Evolutionary conservation across 2,113 vertebrate species (phyloP).

Genomic region (Python bivittatus): DNA sequence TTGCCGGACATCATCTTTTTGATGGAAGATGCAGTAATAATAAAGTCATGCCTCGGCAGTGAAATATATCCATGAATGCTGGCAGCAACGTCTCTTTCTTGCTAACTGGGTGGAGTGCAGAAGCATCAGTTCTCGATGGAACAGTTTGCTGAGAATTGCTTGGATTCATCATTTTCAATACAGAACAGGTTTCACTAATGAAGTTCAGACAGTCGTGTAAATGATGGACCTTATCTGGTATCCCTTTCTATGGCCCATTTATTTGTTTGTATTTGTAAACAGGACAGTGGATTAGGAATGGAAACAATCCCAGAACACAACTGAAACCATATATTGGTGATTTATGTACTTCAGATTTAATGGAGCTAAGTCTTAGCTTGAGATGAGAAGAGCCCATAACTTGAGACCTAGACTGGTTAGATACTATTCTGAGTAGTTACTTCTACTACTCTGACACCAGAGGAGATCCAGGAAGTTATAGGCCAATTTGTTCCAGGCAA

Average conservation of each 20-base stretch:
- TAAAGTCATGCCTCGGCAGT: slow-evolving; percentile 3
- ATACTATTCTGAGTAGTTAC: background rate
- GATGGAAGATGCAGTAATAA: slow-evolving; percentile 44
- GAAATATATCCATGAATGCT: slow-evolving; percentile 30
- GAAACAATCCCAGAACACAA: background rate
- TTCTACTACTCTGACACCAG: too few relatives aligned
- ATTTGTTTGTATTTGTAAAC: background rate
- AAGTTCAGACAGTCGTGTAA: background rate
- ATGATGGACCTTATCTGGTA: background rate
- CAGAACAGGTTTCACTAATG: background rate
- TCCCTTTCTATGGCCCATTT: background rate
- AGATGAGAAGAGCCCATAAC: background rate
- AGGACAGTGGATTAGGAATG: background rate
- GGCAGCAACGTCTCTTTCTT: slow-evolving; percentile 17
- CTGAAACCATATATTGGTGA: background rate
- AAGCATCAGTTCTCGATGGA: slow-evolving; percentile 1
- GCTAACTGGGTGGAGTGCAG: slow-evolving; percentile 21
- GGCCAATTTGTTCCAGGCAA: too few relatives aligned
- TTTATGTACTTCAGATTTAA: background rate
- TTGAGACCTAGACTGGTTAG: background rate
- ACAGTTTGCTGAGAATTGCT: background rate
- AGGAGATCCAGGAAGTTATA: too few relatives aligned
- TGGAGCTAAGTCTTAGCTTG: background rate
- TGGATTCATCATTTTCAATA: background rate
- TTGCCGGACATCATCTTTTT: slow-evolving; percentile 45